Conservation (phyloP, 2,797 vertebrate genomes). For the Morus bassanus region DNA sequence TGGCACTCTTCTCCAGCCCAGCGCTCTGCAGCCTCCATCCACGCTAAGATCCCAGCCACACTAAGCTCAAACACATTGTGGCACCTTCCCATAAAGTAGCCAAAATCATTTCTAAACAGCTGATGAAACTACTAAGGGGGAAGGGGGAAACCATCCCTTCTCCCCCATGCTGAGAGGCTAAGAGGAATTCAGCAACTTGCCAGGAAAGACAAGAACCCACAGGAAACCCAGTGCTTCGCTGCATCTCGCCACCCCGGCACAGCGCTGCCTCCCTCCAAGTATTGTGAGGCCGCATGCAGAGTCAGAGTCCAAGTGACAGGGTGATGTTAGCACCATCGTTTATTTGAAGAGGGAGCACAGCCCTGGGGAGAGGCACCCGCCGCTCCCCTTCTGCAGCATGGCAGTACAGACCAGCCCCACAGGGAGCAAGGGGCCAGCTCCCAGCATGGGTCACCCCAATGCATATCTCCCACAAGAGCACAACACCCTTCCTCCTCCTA, state of each 20-base stretch:
- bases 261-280: rapidly evolving
- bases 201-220: neutral
- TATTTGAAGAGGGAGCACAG: constrained; percentile 20
- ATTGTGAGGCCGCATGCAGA: neutral
- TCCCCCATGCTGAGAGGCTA: neutral
- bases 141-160: rapidly evolving
- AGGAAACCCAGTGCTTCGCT: neutral
- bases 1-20: neutral
- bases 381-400: neutral
- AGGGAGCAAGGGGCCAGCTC: neutral
- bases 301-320: neutral
- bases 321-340: constrained; percentile 38
- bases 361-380: neutral
- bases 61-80: rapidly evolving
- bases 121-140: rapidly evolving
- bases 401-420: neutral
- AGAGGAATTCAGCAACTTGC: neutral
- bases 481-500: neutral
- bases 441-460: neutral
- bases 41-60: rapidly evolving
- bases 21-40: neutral
- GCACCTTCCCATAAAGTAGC: neutral
- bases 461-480: neutral
- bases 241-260: neutral
- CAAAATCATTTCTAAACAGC: neutral